phyloP scores from a whole-genome alignment of 2,888 invertebrate genomes.

The Busseola fusca region DNA sequence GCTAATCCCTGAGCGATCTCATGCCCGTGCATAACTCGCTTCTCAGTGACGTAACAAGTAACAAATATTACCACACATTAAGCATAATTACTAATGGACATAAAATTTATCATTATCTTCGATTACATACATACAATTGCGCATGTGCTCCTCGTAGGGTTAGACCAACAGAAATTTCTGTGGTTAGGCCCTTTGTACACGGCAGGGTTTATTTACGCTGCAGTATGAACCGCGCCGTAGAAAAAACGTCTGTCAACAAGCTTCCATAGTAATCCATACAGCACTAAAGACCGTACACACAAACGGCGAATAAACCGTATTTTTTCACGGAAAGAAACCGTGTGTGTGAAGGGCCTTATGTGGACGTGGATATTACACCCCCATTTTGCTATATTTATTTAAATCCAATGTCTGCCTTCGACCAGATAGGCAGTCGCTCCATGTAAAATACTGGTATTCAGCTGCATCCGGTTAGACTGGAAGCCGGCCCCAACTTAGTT shows the following conservation, averaged over 20 bases:
- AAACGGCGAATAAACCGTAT: neutral
- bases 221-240: neutral
- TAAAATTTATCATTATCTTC: constrained; percentile 21
- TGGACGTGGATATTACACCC: too few species aligned
- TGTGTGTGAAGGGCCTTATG: neutral
- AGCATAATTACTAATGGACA: constrained; percentile 22
- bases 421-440: too few species aligned
- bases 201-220: neutral
- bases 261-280: neutral
- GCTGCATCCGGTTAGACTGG: too few species aligned
- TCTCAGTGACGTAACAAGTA: neutral
- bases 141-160: too few species aligned
- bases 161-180: too few species aligned
- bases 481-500: too few species aligned
- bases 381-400: neutral
- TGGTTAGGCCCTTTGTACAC: neutral
- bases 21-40: constrained; percentile 3
- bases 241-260: neutral
- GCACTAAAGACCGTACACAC: neutral
- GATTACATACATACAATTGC: neutral
- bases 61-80: constrained; percentile 30
- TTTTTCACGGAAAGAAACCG: neutral
- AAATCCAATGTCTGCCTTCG: neutral
- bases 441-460: too few species aligned
- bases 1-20: constrained; percentile 13